Percentiles rank a stretch among this genome's conserved stretches.
phyloP scores from a whole-genome alignment of 2,113 vertebrate species.

The Sinocyclocheilus anophthalmus region DNA sequence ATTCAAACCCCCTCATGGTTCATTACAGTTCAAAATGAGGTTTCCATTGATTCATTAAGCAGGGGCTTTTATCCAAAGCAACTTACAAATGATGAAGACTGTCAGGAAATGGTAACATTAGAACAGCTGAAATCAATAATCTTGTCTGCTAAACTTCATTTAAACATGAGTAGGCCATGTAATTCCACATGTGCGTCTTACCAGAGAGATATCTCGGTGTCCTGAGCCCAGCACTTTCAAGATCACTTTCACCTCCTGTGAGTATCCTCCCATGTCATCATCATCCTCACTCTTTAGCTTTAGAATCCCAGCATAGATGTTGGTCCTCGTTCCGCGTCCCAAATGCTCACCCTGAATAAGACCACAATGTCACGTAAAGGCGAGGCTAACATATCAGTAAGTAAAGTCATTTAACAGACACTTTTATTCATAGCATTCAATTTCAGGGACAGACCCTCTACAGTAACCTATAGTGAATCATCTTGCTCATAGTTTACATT shows the following conservation, averaged over 20 bases:
- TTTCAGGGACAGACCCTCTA: not conserved
- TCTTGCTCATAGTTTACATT: not conserved
- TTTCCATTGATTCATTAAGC: not conserved
- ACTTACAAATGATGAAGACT: not conserved
- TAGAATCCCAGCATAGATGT: conserved; percentile 88
- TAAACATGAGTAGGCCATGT: too few relatives aligned
- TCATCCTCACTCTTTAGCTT: conserved; percentile 82
- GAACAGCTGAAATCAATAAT: not conserved
- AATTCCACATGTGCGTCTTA: conserved; percentile 64
- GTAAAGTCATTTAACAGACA: not conserved
- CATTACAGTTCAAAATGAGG: conserved; percentile 3
- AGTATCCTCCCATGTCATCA: conserved; percentile 76
- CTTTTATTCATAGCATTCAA: not conserved
- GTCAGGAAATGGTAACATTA: not conserved
- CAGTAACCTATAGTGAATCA: not conserved
- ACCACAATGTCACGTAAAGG: not conserved
- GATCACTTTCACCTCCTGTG: conserved; percentile 90
- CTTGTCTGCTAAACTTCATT: not conserved
- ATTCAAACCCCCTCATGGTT: not conserved
- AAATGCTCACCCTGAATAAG: conserved; percentile 86
- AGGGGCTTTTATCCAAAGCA: not conserved
- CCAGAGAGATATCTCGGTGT: conserved; percentile 96
- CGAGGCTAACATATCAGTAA: not conserved
- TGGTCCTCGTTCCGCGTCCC: conserved; percentile 88
- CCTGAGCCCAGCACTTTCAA: conserved; percentile 93